Conservation (phyloP, 2,113 vertebrate genomes). For the Stigmatopora argus region DNA sequence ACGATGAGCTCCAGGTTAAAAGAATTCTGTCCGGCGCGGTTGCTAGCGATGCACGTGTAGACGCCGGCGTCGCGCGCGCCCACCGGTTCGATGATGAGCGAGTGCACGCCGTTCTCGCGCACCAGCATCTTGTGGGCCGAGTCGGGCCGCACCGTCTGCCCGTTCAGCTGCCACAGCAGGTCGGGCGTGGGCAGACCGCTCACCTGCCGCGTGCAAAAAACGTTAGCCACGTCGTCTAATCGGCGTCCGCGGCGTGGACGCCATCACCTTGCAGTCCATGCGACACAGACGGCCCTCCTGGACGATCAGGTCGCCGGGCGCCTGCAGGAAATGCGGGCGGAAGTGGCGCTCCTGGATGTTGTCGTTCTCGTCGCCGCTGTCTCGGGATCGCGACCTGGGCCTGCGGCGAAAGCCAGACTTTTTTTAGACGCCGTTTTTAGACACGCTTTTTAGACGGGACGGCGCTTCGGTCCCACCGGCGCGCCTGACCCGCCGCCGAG, state of each 20-base stretch:
- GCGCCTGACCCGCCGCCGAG: constrained; percentile 80
- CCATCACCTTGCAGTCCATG: constrained; percentile 95
- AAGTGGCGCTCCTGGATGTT: constrained; percentile 98
- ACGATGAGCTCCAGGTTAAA: constrained; percentile 95
- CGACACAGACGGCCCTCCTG: constrained; percentile 94
- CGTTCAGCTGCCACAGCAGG: constrained; percentile 91
- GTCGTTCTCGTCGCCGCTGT: constrained; percentile 93
- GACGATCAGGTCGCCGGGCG: constrained; percentile 90
- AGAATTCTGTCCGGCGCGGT: constrained; percentile 90
- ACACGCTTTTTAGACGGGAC: not conserved
- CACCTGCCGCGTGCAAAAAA: constrained; percentile 68
- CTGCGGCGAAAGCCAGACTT: constrained; percentile 47
- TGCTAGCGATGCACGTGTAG: constrained; percentile 92
- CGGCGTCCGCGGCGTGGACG: no score
- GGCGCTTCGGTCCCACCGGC: constrained; percentile 76
- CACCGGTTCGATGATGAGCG: constrained; percentile 90
- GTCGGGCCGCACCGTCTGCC: constrained; percentile 85
- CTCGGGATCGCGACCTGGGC: constrained; percentile 90
- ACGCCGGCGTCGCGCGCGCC: constrained; percentile 86
- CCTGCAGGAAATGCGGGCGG: constrained; percentile 97
- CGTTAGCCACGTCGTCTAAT: no score
- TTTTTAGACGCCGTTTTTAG: no score
- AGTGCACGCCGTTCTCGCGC: constrained; percentile 93
- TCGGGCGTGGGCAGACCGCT: constrained; percentile 94
- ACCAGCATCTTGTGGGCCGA: constrained; percentile 94